Conservation (phyloP, 2,113 vertebrate genomes). For the Clarias batrachus region DNA sequence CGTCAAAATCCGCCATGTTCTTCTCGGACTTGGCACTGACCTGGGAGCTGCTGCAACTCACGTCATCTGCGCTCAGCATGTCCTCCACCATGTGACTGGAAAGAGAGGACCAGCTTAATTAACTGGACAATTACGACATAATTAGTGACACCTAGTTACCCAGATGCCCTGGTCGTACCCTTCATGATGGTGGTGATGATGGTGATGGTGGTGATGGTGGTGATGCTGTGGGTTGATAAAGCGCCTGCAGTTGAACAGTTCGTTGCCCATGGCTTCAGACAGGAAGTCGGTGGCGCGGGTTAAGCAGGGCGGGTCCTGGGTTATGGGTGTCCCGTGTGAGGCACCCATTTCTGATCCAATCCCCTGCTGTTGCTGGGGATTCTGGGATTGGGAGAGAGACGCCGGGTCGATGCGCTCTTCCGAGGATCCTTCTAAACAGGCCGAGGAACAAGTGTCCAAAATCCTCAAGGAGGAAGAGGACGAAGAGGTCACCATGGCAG, state of each 20-base stretch:
- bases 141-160: not conserved
- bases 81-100: constrained; percentile 93
- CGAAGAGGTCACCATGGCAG: constrained; percentile 56
- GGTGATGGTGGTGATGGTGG: constrained; percentile 86
- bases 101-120: not conserved
- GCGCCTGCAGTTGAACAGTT: constrained; percentile 92
- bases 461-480: constrained; percentile 82
- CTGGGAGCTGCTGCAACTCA: constrained; percentile 98
- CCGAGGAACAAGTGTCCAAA: constrained; percentile 79
- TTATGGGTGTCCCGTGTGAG: constrained; percentile 80
- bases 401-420: constrained; percentile 75
- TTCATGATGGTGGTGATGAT: constrained; percentile 79
- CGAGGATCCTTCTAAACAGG: constrained; percentile 61
- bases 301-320: constrained; percentile 88
- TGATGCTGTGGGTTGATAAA: constrained; percentile 96
- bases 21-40: constrained; percentile 99
- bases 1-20: constrained; percentile 99
- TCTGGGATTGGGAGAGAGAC: constrained; percentile 42
- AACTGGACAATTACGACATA: too few species aligned
- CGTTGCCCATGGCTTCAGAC: constrained; percentile 89
- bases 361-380: constrained; percentile 37
- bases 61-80: constrained; percentile 97
- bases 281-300: constrained; percentile 88
- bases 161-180: constrained; percentile 72
- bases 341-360: constrained; percentile 76